phyloP scores from a whole-genome alignment of 2,888 invertebrate species.

The Lepidochrysops patricia region DNA sequence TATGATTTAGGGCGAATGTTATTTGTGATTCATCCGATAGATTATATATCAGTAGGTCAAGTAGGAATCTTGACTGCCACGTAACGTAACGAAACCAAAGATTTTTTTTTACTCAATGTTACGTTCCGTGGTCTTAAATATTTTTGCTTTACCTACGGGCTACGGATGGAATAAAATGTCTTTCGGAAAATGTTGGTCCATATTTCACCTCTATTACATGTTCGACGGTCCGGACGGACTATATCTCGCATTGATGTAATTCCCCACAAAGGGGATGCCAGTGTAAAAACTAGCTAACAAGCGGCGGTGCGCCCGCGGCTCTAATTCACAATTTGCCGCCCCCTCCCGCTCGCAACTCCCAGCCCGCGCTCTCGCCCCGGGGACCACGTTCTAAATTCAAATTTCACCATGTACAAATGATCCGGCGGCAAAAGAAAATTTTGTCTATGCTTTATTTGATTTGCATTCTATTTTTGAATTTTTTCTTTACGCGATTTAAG shows the following conservation, averaged over 20 bases:
- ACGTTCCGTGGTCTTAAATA: too few relatives aligned
- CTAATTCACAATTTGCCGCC: conserved; percentile 62
- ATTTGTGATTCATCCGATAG: too few relatives aligned
- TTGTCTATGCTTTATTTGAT: conserved; percentile 8
- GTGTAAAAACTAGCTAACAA: conserved; percentile 69
- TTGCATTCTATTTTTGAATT: background rate
- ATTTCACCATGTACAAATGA: conserved; percentile 55
- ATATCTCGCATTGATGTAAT: conserved; percentile 50
- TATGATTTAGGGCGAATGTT: too few relatives aligned
- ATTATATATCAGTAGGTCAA: too few relatives aligned
- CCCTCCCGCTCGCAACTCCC: conserved; percentile 30
- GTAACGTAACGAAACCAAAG: too few relatives aligned
- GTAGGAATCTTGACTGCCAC: too few relatives aligned
- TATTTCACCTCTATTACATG: too few relatives aligned
- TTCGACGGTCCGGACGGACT: conserved; percentile 11
- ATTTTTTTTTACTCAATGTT: too few relatives aligned
- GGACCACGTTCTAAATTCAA: conserved; percentile 52
- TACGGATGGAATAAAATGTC: background rate
- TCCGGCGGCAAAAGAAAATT: conserved; percentile 43
- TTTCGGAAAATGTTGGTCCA: too few relatives aligned
- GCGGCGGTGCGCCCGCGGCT: conserved; percentile 54
- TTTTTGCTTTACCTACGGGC: background rate
- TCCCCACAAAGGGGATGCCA: conserved; percentile 58
- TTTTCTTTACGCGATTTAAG: background rate
- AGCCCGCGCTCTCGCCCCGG: conserved; percentile 28